Base-by-base conservation (phyloP, 1,140 invertebrate genomes). In the Heliconius hermathena region DNA sequence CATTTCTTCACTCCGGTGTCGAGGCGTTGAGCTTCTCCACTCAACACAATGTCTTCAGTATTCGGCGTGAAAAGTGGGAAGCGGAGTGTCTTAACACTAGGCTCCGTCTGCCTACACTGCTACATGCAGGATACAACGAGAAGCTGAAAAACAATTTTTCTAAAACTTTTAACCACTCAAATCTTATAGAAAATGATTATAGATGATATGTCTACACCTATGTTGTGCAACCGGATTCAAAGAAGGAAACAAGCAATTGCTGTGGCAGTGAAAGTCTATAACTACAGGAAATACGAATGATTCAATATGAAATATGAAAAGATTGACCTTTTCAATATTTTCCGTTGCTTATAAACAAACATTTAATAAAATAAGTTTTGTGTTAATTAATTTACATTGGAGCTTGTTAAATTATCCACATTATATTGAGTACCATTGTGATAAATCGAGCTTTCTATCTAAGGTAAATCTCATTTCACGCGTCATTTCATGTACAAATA, bases 401-500 rank as follows among this genome's bases (percentile, higher is more conserved):
- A 4, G 11, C 22, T 66, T 66, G 57, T 66, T 66, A 66, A 66
- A 66, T 66, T 66, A 29, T 66, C 60, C 13, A 22, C 22, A 60
- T 60, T 60, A 60, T 60, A 60, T 26, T 60, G n/a, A 22, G 57
- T 60, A 66, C 26, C 9, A 16, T 29, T 66, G 60, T 29, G 3
- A 29, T n/a, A 66, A 66, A n/a, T 26, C 54, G n/a, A 60, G 74
- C 57, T 41, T 76, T 76, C 38, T 26, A 76, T 70, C n/a, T 46
- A 41, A 20, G 33, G 22, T 70, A 54, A 46, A 70, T 74, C 73
- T 73, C 77, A 33, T 78, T 80, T 77, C 66, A 78, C 74, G 79
- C 74, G 57, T 80, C 79, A 83, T 83, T 82, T 76, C 78, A 29
- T 77, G 77, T 49, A 75, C 81, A 74, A 83, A 78, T 80, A 77